These are phyloP conservation scores for Chloroclystis v-ata DNA, from an alignment of 2,888 invertebrate species.

Conservation along the genomic window DNA sequence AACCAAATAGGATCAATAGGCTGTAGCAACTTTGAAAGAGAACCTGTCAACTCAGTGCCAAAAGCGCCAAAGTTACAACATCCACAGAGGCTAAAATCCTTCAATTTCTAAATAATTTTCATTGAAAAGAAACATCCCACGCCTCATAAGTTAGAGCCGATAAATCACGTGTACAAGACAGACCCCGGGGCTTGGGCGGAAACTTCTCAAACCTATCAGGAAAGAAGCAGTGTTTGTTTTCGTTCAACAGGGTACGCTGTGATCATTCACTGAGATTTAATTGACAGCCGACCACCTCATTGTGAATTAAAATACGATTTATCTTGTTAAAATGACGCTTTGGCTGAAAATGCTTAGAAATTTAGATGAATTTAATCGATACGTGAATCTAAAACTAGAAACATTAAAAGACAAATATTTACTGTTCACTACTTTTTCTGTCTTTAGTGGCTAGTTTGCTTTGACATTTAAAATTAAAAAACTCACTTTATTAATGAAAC, in stretches of 20 bases:
- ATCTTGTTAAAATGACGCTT: too few species aligned
- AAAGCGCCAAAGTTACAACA: conserved; percentile 23
- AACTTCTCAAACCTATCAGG: conserved; percentile 27
- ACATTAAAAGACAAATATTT: too few species aligned
- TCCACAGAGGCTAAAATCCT: conserved; percentile 22
- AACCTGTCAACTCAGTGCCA: conserved; percentile 24
- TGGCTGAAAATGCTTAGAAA: too few species aligned
- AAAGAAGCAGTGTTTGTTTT: conserved; percentile 36
- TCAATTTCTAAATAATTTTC: conserved; percentile 41
- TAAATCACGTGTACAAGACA: conserved; percentile 62
- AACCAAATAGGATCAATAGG: not conserved
- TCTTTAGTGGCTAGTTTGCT: too few species aligned
- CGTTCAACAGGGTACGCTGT: conserved; percentile 24
- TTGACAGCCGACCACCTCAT: not conserved
- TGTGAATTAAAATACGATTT: not conserved
- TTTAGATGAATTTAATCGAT: too few species aligned
- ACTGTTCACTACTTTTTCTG: too few species aligned
- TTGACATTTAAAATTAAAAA: too few species aligned
- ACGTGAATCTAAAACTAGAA: too few species aligned
- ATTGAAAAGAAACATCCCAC: conserved; percentile 39
- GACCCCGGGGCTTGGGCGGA: conserved; percentile 45
- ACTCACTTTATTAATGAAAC: too few species aligned
- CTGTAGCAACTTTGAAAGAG: conserved; percentile 10
- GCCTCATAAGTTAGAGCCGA: conserved; percentile 56
- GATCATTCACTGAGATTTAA: conserved; percentile 9